Evolutionary conservation across 2,797 vertebrate genomes (phyloP), one percentile per base, ranked within the genome.

Genomic region (Sebastolobus altivelis): DNA sequence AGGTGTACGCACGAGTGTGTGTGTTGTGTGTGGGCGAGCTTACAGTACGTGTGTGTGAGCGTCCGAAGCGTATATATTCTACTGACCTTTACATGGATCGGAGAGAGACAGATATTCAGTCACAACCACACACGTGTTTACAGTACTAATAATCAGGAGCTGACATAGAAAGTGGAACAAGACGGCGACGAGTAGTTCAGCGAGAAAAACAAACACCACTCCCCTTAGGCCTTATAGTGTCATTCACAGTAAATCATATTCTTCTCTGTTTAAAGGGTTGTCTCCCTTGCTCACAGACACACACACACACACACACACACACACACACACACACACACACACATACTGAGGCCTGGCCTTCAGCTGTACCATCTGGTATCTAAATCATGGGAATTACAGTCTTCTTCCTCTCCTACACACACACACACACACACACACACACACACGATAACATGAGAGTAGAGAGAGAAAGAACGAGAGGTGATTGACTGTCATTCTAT

Each of bases 351-450:
- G 90, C 86, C 86, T 80, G 84, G 85, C 90, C 92, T 94, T 95
- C 92, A 90, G 90, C 78, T 89, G 87, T 87, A 94, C 94, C 92
- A 93, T 96, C 95, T 93, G 90, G 93, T 93, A 88, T 94, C 91
- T 86, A 84, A 92, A 92, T 96, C 94, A 85, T 85, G 91, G 89
- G 90, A 94, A 94, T 94, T 93, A 86, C 83, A 92, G 89, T 92
- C 88, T 89, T 93, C 89, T 90, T 92, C 89, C 92, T 91, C 96
- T 95, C 92, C 89, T 92, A 77, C 75, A 87, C 68, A 86, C 82
- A 82, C 88, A 82, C 88, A 69, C 75, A 46, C 77, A 73, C 75
- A 82, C 74, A 80, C 71, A 77, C 81, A 80, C 82, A 81, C 80
- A 85, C 80, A 79, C 69, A 71, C 13, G 5, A 87, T 87, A 83